Conservation (phyloP, 2,888 invertebrate genomes). For the Caenorhabditis angaria region DNA sequence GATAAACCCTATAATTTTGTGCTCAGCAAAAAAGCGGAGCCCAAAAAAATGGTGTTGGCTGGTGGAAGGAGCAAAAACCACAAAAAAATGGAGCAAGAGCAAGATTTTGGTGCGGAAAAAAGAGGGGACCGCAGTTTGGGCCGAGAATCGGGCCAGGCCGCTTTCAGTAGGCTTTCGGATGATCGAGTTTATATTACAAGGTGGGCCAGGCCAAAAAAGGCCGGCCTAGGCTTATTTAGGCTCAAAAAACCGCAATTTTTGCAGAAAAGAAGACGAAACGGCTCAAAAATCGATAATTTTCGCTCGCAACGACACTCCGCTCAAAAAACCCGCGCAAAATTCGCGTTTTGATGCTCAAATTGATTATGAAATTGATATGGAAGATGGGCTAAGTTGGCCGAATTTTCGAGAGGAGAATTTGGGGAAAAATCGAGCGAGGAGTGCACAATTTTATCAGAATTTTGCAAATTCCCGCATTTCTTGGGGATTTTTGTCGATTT, state of each 20-base stretch:
- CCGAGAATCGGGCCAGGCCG: conserved; percentile 11
- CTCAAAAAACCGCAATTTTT: background rate
- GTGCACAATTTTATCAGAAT: conserved; percentile 32
- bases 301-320: conserved; percentile 27
- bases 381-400: conserved; percentile 25
- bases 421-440: conserved; percentile 10
- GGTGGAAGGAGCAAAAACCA: too few species aligned
- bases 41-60: too few species aligned
- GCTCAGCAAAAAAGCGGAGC: background rate
- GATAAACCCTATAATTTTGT: background rate
- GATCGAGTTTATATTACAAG: conserved; percentile 37
- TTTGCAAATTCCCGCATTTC: background rate
- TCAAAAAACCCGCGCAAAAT: too few species aligned
- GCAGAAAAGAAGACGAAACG: conserved; percentile 25
- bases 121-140: conserved; percentile 22
- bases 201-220: background rate
- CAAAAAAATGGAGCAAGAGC: background rate
- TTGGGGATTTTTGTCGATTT: conserved; percentile 3
- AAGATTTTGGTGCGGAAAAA: conserved; percentile 12
- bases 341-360: conserved; percentile 35
- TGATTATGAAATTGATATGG: conserved; percentile 30
- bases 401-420: conserved; percentile 15
- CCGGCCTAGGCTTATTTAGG: background rate
- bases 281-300: conserved; percentile 23
- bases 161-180: conserved; percentile 27